phyloP scores from a whole-genome alignment of 2,888 invertebrate genomes.

The Nephrotoma flavescens region DNA sequence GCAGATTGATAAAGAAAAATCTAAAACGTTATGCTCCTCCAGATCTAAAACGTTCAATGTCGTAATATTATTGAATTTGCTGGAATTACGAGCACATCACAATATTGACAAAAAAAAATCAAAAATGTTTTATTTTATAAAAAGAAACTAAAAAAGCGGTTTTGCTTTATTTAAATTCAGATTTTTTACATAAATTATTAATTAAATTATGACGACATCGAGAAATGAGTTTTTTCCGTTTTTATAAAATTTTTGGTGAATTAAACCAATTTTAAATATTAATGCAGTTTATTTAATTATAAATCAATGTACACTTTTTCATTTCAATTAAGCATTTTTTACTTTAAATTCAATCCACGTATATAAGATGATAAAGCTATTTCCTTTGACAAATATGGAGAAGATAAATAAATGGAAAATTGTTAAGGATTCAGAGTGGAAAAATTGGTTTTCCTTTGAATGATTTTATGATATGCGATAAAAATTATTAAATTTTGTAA shows the following conservation, averaged over 20 bases:
- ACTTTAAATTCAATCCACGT: neutral
- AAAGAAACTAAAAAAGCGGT: neutral
- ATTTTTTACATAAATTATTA: neutral
- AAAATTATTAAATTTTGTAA: neutral
- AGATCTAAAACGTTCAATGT: neutral
- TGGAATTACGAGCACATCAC: neutral
- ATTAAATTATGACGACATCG: neutral
- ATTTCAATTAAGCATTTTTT: neutral
- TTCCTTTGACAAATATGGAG: neutral
- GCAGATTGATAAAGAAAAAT: neutral
- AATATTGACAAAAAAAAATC: neutral
- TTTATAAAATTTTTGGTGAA: neutral
- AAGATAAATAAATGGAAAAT: neutral
- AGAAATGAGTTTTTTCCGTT: neutral
- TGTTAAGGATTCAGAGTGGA: neutral
- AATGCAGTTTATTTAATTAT: neutral
- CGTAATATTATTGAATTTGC: neutral
- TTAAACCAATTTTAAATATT: neutral
- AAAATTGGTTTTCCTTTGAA: neutral
- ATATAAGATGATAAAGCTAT: neutral
- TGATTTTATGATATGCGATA: neutral
- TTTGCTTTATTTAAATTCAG: neutral
- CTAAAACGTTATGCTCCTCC: neutral
- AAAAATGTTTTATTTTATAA: neutral
- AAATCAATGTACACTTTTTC: neutral